A percentile compares a stretch with the other conserved stretches of the same genome.
These are phyloP conservation scores for Timema podura DNA, from an alignment of 2,888 invertebrate genomes.

Conservation along the genomic window DNA sequence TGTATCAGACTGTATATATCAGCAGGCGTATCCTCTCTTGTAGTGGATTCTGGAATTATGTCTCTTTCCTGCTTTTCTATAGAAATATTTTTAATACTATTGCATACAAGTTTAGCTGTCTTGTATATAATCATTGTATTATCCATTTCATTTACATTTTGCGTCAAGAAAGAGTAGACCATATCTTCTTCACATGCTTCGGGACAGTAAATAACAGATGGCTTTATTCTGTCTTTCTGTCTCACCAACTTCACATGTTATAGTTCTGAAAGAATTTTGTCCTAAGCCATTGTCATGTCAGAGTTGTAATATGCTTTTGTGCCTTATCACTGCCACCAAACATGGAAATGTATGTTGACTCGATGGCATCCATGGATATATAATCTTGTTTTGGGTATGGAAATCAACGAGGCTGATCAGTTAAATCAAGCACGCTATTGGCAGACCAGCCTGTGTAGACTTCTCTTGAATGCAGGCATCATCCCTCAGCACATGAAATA, in stretches of 20 bases:
- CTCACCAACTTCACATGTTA: not conserved
- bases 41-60: too few species aligned
- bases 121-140: too few species aligned
- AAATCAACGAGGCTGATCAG: conserved; percentile 3
- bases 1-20: too few species aligned
- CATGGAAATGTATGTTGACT: conserved; percentile 8
- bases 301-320: not conserved
- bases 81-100: too few species aligned
- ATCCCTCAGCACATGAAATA: not conserved
- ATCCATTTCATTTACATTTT: not conserved
- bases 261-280: not conserved
- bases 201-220: not conserved
- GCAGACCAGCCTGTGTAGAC: not conserved
- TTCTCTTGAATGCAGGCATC: not conserved
- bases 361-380: not conserved
- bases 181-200: conserved; percentile 1
- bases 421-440: not conserved
- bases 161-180: not conserved
- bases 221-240: not conserved
- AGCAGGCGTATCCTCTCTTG: too few species aligned
- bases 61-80: too few species aligned
- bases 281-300: not conserved
- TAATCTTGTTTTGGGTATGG: not conserved
- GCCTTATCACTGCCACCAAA: not conserved
- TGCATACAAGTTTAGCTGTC: too few species aligned